Conservation (phyloP, 2,113 vertebrate species). For the Strigops habroptila region DNA sequence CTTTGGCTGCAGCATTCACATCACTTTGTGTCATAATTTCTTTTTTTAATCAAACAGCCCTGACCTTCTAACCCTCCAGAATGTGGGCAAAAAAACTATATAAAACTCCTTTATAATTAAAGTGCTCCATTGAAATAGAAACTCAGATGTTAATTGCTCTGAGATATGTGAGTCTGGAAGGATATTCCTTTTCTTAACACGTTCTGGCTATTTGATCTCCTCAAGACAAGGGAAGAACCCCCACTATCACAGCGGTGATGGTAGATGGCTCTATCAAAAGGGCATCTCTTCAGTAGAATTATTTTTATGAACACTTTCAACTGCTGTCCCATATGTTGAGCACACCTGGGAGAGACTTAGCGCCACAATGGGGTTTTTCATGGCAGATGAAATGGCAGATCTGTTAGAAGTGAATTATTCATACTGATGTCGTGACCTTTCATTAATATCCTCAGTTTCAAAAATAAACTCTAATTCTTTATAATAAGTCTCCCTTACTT, state of each 20-base stretch:
- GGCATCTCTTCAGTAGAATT: not conserved
- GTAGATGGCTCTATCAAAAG: not conserved
- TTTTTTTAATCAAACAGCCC: not conserved
- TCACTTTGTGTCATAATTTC: not conserved
- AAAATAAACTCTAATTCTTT: conserved; percentile 1
- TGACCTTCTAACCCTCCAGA: not conserved
- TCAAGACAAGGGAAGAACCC: not conserved
- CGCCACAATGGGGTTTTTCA: not conserved
- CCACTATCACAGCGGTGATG: not conserved
- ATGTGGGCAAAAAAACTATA: not conserved
- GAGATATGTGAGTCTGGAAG: not conserved
- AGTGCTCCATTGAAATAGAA: not conserved
- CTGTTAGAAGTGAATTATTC: conserved; percentile 27
- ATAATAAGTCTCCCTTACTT: not conserved
- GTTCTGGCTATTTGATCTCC: conserved; percentile 14
- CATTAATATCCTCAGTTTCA: conserved; percentile 8
- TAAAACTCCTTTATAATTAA: not conserved
- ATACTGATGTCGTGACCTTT: not conserved
- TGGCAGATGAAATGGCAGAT: conserved; percentile 24
- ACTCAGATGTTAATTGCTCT: not conserved
- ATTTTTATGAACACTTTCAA: conserved; percentile 32
- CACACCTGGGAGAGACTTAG: not conserved
- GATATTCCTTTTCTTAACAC: conserved; percentile 7
- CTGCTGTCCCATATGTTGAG: not conserved
- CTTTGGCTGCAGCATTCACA: not conserved